phyloP scores from a whole-genome alignment of 2,797 vertebrate genomes.

The Argya squamiceps region DNA sequence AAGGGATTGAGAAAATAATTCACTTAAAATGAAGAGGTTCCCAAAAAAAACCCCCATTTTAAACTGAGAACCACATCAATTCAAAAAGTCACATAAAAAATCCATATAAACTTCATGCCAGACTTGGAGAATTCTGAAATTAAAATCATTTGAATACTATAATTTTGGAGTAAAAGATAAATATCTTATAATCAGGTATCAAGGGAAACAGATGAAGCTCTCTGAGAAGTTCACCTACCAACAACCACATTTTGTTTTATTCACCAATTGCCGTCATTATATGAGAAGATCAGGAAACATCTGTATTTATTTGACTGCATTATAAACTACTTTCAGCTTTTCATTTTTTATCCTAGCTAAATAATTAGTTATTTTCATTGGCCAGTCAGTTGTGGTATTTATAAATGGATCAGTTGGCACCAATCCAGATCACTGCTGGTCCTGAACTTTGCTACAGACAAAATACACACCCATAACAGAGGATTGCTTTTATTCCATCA shows the following conservation, averaged over 20 bases:
- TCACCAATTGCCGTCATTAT: not conserved
- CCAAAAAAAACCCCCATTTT: not conserved
- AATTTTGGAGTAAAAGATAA: not conserved
- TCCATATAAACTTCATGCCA: not conserved
- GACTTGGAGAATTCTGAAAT: not conserved
- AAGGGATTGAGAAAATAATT: not conserved
- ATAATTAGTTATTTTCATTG: conserved; percentile 6
- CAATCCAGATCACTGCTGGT: not conserved
- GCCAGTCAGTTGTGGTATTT: not conserved
- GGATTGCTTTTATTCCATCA: not conserved
- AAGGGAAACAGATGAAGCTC: not conserved
- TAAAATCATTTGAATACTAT: not conserved
- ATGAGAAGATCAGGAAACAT: not conserved
- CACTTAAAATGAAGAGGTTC: not conserved
- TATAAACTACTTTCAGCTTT: conserved; percentile 32
- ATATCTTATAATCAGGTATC: not conserved
- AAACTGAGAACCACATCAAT: not conserved
- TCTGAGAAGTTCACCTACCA: not conserved
- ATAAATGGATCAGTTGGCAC: not conserved
- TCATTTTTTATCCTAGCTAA: conserved; percentile 1
- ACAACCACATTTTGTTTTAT: not conserved
- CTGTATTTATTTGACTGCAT: conserved; percentile 16
- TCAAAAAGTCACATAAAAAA: not conserved
- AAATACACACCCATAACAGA: not conserved
- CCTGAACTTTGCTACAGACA: not conserved